These are phyloP conservation scores for Poeciliopsis turrubarensis DNA, from an alignment of 2,113 vertebrate species.

Conservation along the genomic window DNA sequence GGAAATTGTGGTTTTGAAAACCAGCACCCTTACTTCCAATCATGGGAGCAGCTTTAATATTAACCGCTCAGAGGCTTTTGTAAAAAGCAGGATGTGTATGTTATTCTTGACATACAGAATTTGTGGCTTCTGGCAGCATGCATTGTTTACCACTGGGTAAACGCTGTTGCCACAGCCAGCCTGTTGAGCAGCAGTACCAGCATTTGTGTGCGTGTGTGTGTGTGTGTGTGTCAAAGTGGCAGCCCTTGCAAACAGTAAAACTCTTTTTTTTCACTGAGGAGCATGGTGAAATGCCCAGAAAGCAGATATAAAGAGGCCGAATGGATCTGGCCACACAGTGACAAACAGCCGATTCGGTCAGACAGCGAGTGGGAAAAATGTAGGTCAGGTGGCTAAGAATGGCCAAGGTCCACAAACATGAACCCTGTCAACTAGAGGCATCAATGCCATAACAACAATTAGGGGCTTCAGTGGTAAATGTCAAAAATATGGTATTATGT, in stretches of 20 bases:
- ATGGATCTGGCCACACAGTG: conserved; percentile 67
- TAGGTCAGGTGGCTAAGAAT: conserved; percentile 73
- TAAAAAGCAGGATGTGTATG: conserved; percentile 51
- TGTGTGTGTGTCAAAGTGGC: conserved; percentile 45
- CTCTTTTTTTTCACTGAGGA: conserved; percentile 53
- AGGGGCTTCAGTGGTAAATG: conserved; percentile 17
- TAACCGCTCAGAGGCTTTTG: conserved; percentile 62
- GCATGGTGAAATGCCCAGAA: conserved; percentile 52
- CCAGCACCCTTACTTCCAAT: conserved; percentile 51
- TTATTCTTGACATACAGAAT: conserved; percentile 69
- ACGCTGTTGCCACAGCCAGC: conserved; percentile 27
- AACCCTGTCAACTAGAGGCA: conserved; percentile 61
- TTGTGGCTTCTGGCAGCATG: conserved; percentile 60
- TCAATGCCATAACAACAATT: conserved; percentile 17
- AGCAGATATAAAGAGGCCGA: conserved; percentile 56
- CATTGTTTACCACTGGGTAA: conserved; percentile 59
- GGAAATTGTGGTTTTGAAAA: conserved; percentile 64
- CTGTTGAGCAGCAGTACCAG: conserved; percentile 39
- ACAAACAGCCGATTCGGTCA: conserved; percentile 69
- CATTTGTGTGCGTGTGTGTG: conserved; percentile 40
- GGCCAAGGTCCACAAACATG: conserved; percentile 59
- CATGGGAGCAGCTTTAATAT: conserved; percentile 67
- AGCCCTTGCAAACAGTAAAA: conserved; percentile 72
- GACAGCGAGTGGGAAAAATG: conserved; percentile 69
- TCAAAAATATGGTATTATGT: background rate